Evolutionary conservation across 2,797 vertebrate species (phyloP), one percentile per base, ranked within the genome.

Genomic region (Clarias laeviceps): DNA sequence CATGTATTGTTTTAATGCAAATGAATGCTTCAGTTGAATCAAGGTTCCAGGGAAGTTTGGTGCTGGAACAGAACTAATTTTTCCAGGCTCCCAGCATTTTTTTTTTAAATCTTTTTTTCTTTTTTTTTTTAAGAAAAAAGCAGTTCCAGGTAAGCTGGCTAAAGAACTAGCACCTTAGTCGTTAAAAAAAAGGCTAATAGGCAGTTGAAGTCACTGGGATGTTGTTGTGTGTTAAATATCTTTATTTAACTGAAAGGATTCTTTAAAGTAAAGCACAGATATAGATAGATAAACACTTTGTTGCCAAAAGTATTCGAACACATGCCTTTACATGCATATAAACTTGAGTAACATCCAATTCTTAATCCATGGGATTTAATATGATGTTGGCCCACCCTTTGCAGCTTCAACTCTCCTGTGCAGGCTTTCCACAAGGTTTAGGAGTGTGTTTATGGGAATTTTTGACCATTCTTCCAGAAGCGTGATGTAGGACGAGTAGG

Each of bases 1-100:
- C 56, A 78, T 24, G 20, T 6, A 34, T 61, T 78, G 54, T 77
- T 78, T 37, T 34, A 78, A 61, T 61, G 76, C 56, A 78, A 61
- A 78, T 76, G 20, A 20, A 7, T 22, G 73, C 45, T 57, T 76
- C 4, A 57, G n/a, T 57, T 24, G 24, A 72, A 72, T 72, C 11
- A 24, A 45, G 22, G 7, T 32, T 56, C 27, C 27, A 76, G 27
- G 32, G 54, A 17, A 59, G 14, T 37, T 77, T 74, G 72, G n/a
- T 74, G 72, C 50, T 56, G 72, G 27, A 74, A 74, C 72, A 27
- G 50, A 56, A 11, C n/a, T 5, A 17, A 17, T 54, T 7, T 74
- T 74, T 27, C 15, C n/a, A 73, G 34, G 9, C 66, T 34, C 20
- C 66, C 34, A 70, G 68, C 68, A 70, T 4, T 9, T 54, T 1